Evolutionary conservation across 2,888 invertebrate genomes (phyloP).

Genomic region (Nymphalis c-album): DNA sequence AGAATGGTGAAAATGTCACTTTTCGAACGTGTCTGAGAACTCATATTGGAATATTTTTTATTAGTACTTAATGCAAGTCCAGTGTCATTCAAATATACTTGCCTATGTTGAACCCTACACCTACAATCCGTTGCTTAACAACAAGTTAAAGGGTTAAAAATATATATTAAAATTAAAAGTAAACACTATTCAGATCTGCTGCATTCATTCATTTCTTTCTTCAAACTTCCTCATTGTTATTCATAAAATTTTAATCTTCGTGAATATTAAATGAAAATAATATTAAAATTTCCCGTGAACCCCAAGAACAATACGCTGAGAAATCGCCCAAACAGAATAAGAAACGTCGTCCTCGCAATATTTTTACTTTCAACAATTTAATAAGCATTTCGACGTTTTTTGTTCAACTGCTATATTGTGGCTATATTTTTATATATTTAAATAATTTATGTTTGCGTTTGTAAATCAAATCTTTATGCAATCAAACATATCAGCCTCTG

Average conservation of each 20-base stretch:
- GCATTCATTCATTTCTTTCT: neutral
- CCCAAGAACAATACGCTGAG: conserved; percentile 33
- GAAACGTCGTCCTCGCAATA: conserved; percentile 41
- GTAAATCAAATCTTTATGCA: neutral
- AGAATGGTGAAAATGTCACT: neutral
- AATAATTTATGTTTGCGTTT: neutral
- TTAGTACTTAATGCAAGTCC: too few species aligned
- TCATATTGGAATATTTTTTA: neutral
- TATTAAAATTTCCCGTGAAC: conserved; percentile 30
- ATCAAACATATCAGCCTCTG: too few species aligned
- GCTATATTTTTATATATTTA: neutral
- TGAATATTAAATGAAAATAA: conserved; percentile 13
- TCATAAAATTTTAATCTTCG: conserved; percentile 5
- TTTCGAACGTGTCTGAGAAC: neutral
- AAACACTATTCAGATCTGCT: neutral
- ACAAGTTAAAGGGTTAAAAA: neutral
- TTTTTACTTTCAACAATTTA: conserved; percentile 54
- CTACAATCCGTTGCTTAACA: too few species aligned
- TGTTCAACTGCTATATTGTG: neutral
- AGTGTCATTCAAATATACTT: too few species aligned
- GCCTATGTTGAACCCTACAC: too few species aligned
- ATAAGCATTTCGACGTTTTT: conserved; percentile 6
- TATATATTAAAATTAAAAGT: conserved; percentile 2
- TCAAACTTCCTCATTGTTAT: neutral
- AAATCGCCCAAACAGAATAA: conserved; percentile 72